Percentiles rank a stretch among this genome's conserved stretches.
phyloP scores from a whole-genome alignment of 2,888 invertebrate genomes.

The Anaspis maculata region DNA sequence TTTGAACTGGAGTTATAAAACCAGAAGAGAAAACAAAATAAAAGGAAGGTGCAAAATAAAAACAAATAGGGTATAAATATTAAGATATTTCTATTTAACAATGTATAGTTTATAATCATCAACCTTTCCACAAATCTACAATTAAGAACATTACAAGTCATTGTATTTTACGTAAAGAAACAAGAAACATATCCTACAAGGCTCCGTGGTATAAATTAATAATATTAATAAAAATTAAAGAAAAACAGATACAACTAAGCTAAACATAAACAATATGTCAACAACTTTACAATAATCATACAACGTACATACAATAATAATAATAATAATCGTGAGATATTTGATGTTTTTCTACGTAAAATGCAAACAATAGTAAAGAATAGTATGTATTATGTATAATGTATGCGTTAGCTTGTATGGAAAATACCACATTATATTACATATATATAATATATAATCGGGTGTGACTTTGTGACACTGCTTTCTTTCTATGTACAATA shows the following conservation, averaged over 20 bases:
- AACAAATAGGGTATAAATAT: constrained; percentile 35
- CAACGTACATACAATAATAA: constrained; percentile 35
- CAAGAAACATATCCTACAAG: constrained; percentile 37
- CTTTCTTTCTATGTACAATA: constrained; percentile 34
- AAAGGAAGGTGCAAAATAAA: constrained; percentile 13
- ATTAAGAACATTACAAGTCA: constrained; percentile 45
- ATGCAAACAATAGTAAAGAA: constrained; percentile 35
- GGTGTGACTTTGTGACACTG: constrained; percentile 20
- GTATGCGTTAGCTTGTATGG: constrained; percentile 33
- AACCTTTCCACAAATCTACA: constrained; percentile 48
- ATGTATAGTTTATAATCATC: constrained; percentile 47
- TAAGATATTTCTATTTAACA: constrained; percentile 48
- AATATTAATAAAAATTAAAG: constrained; percentile 30
- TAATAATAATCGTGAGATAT: constrained; percentile 22
- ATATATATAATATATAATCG: constrained; percentile 15
- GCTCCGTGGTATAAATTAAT: constrained; percentile 34
- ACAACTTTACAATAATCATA: constrained; percentile 40
- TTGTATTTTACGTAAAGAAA: constrained; percentile 41
- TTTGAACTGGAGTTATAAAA: too few relatives aligned
- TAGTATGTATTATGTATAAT: constrained; percentile 31
- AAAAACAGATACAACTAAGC: constrained; percentile 38
- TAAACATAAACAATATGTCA: constrained; percentile 39
- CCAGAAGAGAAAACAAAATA: too few relatives aligned
- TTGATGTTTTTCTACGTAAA: constrained; percentile 40
- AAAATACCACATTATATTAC: constrained; percentile 33